Conservation (phyloP, 2,113 vertebrate genomes). For the Peromyscus leucopus region DNA sequence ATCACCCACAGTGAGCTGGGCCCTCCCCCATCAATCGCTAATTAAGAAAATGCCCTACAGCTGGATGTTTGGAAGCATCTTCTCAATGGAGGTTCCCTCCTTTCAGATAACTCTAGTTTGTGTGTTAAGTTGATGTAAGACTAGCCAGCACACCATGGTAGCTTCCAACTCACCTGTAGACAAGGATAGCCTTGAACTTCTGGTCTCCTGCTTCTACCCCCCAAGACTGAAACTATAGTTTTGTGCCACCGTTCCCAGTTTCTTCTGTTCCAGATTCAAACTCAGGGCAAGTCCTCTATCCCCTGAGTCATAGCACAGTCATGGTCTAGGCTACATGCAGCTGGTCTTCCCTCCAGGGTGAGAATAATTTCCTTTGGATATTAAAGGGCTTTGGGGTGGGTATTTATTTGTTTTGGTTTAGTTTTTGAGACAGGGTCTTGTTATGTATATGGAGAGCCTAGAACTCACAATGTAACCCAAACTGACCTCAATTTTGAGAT, state of each 20-base stretch:
- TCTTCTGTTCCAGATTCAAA: too few relatives aligned
- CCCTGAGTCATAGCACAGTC: too few relatives aligned
- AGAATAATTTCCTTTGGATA: not conserved
- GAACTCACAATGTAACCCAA: not conserved
- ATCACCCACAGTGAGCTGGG: not conserved
- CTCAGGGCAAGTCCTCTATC: not conserved
- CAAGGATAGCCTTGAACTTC: not conserved
- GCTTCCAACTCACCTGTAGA: not conserved
- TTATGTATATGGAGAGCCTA: too few relatives aligned
- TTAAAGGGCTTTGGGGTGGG: not conserved
- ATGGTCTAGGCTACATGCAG: not conserved
- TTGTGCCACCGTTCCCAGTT: not conserved
- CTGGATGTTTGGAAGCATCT: not conserved
- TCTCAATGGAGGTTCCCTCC: not conserved
- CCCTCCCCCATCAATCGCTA: not conserved
- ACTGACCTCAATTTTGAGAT: not conserved
- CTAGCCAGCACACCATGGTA: not conserved
- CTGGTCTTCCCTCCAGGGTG: constrained; percentile 18
- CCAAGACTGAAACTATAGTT: too few relatives aligned
- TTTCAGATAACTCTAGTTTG: not conserved
- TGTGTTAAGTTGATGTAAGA: not conserved
- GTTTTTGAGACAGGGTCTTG: not conserved
- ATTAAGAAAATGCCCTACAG: not conserved
- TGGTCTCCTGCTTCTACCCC: too few relatives aligned
- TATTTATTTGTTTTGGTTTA: not conserved